Evolutionary conservation across 2,113 vertebrate genomes (phyloP).

Genomic region (Stegostoma tigrinum): DNA sequence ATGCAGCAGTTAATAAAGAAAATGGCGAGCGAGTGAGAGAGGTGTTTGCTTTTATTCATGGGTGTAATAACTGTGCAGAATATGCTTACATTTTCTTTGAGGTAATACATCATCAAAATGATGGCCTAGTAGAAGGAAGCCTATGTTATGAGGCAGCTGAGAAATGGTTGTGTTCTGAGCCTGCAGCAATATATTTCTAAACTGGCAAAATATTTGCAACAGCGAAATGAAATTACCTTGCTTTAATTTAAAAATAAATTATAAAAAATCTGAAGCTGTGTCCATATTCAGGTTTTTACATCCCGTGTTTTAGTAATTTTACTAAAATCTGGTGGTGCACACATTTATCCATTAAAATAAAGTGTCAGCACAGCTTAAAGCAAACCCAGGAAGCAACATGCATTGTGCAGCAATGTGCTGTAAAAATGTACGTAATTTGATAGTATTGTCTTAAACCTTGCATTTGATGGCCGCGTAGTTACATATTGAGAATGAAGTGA

Average conservation of each 20-base stretch:
- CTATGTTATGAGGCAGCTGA: conserved; percentile 36
- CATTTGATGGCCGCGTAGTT: background rate
- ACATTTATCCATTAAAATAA: conserved; percentile 27
- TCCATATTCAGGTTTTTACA: conserved; percentile 2
- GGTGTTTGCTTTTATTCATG: conserved; percentile 36
- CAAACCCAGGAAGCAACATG: background rate
- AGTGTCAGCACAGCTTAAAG: background rate
- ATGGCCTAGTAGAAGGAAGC: conserved; percentile 30
- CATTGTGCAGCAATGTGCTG: background rate
- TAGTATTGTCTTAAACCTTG: background rate
- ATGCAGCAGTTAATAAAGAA: conserved; percentile 29
- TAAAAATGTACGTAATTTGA: conserved; percentile 24
- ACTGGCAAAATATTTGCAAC: conserved; percentile 37
- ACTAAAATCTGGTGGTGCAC: background rate
- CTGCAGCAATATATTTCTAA: conserved; percentile 38
- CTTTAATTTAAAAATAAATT: conserved; percentile 38
- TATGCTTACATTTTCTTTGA: conserved; percentile 37
- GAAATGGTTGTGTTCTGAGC: conserved; percentile 31
- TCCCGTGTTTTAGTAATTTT: background rate
- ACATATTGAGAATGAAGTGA: background rate
- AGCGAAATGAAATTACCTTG: conserved; percentile 34
- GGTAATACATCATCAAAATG: conserved; percentile 38
- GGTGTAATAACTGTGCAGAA: conserved; percentile 34
- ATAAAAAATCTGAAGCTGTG: conserved; percentile 18
- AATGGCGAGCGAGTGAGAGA: conserved; percentile 22